Conservation (phyloP, 1,140 invertebrate genomes). For the Achroia grisella region DNA sequence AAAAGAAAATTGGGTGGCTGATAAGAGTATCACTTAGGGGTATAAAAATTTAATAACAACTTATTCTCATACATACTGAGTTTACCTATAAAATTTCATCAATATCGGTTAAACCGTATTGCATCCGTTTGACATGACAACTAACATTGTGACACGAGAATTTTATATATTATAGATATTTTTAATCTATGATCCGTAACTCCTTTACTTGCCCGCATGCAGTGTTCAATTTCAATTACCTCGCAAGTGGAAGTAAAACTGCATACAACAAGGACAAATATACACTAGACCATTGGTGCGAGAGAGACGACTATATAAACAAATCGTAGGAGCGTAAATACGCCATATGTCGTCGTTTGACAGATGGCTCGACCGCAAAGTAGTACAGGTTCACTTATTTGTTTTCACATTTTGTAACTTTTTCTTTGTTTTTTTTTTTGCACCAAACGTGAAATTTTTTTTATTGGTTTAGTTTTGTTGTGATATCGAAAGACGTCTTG, state of each 20-base stretch:
- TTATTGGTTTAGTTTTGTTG: too few relatives aligned
- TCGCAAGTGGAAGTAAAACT: constrained; percentile 55
- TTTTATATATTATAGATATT: neutral
- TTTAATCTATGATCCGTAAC: constrained; percentile 42
- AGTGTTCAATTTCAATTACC: constrained; percentile 67
- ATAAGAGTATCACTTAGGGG: too few relatives aligned
- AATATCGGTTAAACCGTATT: too few relatives aligned
- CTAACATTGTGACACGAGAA: too few relatives aligned
- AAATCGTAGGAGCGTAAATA: constrained; percentile 60
- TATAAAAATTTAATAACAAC: too few relatives aligned
- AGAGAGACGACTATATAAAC: constrained; percentile 44
- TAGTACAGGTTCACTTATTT: constrained; percentile 37
- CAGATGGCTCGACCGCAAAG: constrained; percentile 56
- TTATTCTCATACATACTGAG: too few relatives aligned
- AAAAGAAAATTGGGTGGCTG: too few relatives aligned
- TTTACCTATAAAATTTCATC: too few relatives aligned
- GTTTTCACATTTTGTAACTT: constrained; percentile 9
- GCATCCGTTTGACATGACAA: too few relatives aligned
- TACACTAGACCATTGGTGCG: constrained; percentile 1
- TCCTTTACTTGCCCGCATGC: constrained; percentile 64
- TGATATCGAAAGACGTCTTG: too few relatives aligned
- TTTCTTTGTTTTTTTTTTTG: neutral
- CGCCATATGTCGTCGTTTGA: constrained; percentile 53
- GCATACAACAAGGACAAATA: constrained; percentile 22
- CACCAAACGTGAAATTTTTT: neutral